Percentiles rank a stretch among this genome's conserved stretches.
phyloP scores from a whole-genome alignment of 2,113 vertebrate genomes.

The Clupea harengus region DNA sequence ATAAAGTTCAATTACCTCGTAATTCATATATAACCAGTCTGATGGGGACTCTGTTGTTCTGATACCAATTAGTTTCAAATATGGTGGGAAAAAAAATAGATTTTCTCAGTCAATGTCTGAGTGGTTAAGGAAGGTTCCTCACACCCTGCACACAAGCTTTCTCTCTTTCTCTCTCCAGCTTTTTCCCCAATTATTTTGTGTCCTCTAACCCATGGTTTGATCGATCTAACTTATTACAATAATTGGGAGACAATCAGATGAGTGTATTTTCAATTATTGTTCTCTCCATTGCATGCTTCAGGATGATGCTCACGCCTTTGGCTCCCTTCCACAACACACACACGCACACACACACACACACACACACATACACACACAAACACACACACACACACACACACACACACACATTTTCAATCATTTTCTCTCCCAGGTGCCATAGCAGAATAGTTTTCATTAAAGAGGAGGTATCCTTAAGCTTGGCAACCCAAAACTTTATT shows the following conservation, averaged over 20 bases:
- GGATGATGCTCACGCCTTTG: not conserved
- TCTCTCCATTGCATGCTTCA: not conserved
- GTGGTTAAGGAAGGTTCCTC: not conserved
- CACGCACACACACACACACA: not conserved
- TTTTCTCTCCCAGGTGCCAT: not conserved
- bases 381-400: not conserved
- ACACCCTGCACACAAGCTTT: conserved; percentile 1
- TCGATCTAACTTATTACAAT: conserved; percentile 45
- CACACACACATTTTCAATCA: not conserved
- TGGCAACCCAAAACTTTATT: too few relatives aligned
- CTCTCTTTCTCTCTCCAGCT: not conserved
- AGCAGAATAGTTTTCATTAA: conserved; percentile 7
- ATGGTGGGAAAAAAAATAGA: not conserved
- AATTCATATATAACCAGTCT: not conserved
- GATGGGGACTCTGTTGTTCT: not conserved
- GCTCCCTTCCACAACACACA: not conserved
- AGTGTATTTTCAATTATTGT: conserved; percentile 27
- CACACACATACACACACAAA: not conserved
- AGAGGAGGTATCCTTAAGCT: not conserved
- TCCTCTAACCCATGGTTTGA: conserved; percentile 13
- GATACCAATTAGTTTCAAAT: conserved; percentile 8
- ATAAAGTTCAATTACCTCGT: not conserved
- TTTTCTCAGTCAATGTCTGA: not conserved
- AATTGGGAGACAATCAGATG: conserved; percentile 46
- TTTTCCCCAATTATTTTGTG: conserved; percentile 14